These are phyloP conservation scores for Galerucella calmariensis DNA, from an alignment of 2,888 invertebrate genomes.

Conservation along the genomic window DNA sequence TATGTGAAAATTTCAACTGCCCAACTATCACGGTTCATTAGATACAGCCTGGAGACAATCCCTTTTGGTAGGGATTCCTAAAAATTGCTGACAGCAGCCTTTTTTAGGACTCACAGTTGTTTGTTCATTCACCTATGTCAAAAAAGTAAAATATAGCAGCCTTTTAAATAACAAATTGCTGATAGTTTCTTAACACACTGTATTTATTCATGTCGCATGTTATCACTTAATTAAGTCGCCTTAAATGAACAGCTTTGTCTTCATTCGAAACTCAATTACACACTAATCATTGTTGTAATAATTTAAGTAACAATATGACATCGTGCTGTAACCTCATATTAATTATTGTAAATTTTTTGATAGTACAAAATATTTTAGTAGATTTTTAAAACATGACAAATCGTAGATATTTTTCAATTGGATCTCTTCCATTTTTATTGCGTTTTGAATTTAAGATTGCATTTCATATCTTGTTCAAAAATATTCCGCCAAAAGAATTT, in stretches of 20 bases:
- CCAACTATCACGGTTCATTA: too few relatives aligned
- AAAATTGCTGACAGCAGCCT: too few relatives aligned
- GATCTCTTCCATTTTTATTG: background rate
- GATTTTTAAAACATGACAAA: constrained; percentile 14
- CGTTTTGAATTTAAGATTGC: background rate
- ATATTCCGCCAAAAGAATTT: constrained; percentile 9
- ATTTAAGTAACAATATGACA: constrained; percentile 22
- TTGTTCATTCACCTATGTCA: too few relatives aligned
- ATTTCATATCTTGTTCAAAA: background rate
- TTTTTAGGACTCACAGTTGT: too few relatives aligned
- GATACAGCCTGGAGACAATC: too few relatives aligned
- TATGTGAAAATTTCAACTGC: too few relatives aligned
- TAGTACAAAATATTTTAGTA: constrained; percentile 42
- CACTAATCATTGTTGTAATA: constrained; percentile 10
- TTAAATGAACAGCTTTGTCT: background rate
- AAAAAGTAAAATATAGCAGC: too few relatives aligned
- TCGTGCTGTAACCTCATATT: constrained; percentile 26
- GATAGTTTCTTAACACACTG: too few relatives aligned
- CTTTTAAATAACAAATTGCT: too few relatives aligned
- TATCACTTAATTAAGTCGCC: background rate
- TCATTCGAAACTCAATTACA: background rate
- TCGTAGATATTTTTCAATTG: constrained; percentile 10
- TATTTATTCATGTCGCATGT: background rate
- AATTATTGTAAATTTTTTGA: constrained; percentile 30
- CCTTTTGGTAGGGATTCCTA: too few relatives aligned